Percentiles rank a stretch among this genome's conserved stretches.
Evolutionary conservation across 2,113 vertebrate genomes (phyloP).

Genomic region (Plecturocebus donacophilus): DNA sequence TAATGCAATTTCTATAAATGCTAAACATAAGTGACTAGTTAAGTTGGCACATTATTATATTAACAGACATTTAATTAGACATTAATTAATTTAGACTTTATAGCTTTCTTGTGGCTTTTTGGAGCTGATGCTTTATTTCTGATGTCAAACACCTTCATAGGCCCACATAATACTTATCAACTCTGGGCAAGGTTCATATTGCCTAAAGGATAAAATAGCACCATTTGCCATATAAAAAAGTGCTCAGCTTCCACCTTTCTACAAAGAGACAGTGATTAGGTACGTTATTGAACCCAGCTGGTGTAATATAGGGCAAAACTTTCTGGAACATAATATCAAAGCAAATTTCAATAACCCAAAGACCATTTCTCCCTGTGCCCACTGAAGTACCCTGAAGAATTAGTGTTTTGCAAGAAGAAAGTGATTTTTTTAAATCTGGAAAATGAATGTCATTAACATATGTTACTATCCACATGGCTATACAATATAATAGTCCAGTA

Average conservation of each 20-base stretch:
- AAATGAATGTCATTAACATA: not conserved
- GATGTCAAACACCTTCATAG: not conserved
- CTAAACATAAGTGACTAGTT: not conserved
- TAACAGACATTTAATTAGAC: not conserved
- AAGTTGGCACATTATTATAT: not conserved
- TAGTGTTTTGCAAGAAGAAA: constrained; percentile 42
- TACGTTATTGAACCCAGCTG: not conserved
- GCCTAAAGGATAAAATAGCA: not conserved
- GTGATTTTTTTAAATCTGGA: not conserved
- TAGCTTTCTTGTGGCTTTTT: not conserved
- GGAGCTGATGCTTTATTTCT: not conserved
- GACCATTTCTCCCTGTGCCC: not conserved
- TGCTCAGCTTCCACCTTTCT: not conserved
- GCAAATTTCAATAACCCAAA: constrained; percentile 2
- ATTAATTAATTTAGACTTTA: constrained; percentile 15
- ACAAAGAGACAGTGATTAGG: not conserved
- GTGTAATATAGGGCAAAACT: not conserved
- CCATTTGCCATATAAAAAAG: not conserved
- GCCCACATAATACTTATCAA: not conserved
- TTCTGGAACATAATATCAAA: constrained; percentile 3
- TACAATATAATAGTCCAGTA: not conserved
- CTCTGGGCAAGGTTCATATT: not conserved
- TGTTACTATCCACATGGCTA: not conserved
- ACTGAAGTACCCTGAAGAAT: not conserved
- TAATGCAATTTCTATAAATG: constrained; percentile 2